These are phyloP conservation scores for Argyrosomus regius DNA, from an alignment of 2,797 vertebrate genomes.

Conservation along the genomic window DNA sequence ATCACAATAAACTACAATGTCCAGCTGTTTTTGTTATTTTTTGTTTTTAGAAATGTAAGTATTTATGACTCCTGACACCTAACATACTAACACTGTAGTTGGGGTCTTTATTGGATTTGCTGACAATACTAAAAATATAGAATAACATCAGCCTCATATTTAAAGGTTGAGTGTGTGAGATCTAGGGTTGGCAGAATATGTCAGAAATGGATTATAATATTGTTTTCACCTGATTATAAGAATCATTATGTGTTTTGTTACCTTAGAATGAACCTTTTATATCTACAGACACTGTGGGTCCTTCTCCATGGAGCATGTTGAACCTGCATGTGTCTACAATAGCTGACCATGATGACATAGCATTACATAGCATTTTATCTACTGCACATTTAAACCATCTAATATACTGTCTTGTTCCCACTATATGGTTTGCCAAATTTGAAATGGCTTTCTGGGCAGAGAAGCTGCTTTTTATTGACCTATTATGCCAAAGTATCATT, in stretches of 20 bases:
- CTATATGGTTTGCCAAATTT: constrained; percentile 1
- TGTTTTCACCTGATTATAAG: too few species aligned
- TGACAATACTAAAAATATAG: not conserved
- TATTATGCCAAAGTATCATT: not conserved
- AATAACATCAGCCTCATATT: not conserved
- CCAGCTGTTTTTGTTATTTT: not conserved
- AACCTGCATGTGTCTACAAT: too few species aligned
- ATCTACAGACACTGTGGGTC: too few species aligned
- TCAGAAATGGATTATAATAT: too few species aligned
- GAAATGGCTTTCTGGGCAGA: not conserved
- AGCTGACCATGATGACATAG: too few species aligned
- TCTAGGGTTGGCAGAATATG: too few species aligned
- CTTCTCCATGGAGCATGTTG: too few species aligned
- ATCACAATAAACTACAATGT: not conserved
- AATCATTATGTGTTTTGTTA: too few species aligned
- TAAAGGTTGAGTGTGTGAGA: too few species aligned
- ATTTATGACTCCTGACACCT: not conserved
- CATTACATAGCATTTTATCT: too few species aligned
- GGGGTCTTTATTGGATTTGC: not conserved
- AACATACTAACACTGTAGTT: not conserved
- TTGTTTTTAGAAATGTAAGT: not conserved
- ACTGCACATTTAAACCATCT: not conserved
- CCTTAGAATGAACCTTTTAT: too few species aligned
- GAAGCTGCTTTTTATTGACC: not conserved
- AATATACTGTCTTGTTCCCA: not conserved